Conservation (phyloP, 2,888 invertebrate species). For the Chymomyza amoena region DNA sequence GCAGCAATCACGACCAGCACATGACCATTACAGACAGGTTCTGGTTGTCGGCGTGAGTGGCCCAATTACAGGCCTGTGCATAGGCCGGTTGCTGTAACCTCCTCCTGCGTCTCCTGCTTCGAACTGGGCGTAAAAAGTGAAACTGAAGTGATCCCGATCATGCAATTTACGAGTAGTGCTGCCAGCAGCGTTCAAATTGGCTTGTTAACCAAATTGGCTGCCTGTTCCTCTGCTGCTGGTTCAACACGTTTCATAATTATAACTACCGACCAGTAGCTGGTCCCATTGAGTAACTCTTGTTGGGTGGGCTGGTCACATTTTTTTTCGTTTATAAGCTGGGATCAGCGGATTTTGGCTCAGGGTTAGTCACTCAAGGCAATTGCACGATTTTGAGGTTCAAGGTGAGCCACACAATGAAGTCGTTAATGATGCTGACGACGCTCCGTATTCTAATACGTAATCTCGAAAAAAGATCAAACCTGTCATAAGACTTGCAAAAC, state of each 20-base stretch:
- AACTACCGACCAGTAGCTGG: slow-evolving; percentile 31
- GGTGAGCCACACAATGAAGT: not conserved
- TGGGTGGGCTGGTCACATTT: not conserved
- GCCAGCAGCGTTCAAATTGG: slow-evolving; percentile 54
- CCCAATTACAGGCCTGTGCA: slow-evolving; percentile 68
- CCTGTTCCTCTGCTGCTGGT: slow-evolving; percentile 39
- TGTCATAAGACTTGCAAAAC: not conserved
- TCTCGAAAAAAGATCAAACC: not conserved
- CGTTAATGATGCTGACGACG: not conserved
- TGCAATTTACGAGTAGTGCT: slow-evolving; percentile 42
- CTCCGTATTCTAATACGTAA: not conserved
- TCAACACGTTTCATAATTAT: slow-evolving; percentile 65
- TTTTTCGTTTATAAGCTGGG: not conserved
- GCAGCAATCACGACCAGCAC: not conserved
- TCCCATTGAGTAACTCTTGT: slow-evolving; percentile 42
- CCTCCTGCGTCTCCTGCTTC: not conserved
- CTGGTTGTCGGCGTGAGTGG: slow-evolving; percentile 50
- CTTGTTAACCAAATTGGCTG: slow-evolving; percentile 70
- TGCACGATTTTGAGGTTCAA: slow-evolving; percentile 35
- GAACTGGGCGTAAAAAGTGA: not conserved
- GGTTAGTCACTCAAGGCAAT: slow-evolving; percentile 33
- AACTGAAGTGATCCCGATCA: slow-evolving; percentile 8
- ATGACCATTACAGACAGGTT: slow-evolving; percentile 25
- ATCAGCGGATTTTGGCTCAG: not conserved
- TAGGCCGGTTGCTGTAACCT: not conserved